phyloP scores from a whole-genome alignment of 2,888 invertebrate species.

The Poecilobothrus nobilitatus region DNA sequence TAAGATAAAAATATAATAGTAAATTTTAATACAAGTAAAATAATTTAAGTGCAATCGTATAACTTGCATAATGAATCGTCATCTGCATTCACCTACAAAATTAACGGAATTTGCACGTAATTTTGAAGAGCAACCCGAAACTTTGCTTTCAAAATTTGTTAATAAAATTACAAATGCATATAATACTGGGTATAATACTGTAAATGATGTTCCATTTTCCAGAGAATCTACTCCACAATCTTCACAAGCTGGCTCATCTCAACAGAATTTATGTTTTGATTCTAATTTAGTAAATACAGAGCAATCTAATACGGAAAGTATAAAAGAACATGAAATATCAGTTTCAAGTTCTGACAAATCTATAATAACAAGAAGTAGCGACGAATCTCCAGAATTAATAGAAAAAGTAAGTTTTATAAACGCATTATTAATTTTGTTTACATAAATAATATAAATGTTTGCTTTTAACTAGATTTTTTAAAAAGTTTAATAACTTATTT shows the following conservation, averaged over 20 bases:
- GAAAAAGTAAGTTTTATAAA: neutral
- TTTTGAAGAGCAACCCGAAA: constrained; percentile 43
- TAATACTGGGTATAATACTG: constrained; percentile 42
- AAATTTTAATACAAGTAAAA: constrained; percentile 21
- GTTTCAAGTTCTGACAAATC: constrained; percentile 26
- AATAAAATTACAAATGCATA: constrained; percentile 44
- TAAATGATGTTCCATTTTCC: constrained; percentile 37
- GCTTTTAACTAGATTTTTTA: neutral
- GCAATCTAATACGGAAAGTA: neutral
- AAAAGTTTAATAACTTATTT: neutral
- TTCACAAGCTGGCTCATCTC: constrained; percentile 30
- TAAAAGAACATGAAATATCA: constrained; percentile 12
- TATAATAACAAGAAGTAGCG: constrained; percentile 24
- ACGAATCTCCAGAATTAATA: neutral
- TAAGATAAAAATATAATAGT: neutral
- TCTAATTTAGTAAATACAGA: neutral
- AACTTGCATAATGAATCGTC: constrained; percentile 47
- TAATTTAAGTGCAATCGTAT: too few relatives aligned
- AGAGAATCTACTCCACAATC: constrained; percentile 20
- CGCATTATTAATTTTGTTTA: neutral
- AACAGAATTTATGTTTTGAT: constrained; percentile 15
- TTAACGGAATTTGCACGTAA: constrained; percentile 66
- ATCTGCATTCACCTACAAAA: constrained; percentile 56
- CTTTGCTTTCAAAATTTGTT: constrained; percentile 41
- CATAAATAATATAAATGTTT: too few relatives aligned